A percentile compares a stretch with the other conserved stretches of the same genome.
phyloP scores from a whole-genome alignment of 2,797 vertebrate genomes.

The Rhincodon typus region DNA sequence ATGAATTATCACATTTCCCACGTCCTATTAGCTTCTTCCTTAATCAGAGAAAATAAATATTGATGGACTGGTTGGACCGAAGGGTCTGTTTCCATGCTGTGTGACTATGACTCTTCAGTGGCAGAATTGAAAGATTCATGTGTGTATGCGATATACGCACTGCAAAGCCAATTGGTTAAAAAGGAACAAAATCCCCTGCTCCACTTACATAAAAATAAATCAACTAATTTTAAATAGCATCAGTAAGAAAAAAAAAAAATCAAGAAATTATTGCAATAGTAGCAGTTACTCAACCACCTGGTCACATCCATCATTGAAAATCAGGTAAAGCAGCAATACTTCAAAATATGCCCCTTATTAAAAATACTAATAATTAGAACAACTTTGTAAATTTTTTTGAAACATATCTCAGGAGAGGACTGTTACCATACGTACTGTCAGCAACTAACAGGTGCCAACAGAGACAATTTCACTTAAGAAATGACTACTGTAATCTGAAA shows the following conservation, averaged over 20 bases:
- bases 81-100: no score
- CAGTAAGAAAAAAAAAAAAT: background rate
- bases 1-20: background rate
- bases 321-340: background rate
- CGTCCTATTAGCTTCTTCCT: background rate
- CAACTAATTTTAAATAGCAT: background rate
- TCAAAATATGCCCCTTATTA: background rate
- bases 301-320: background rate
- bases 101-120: background rate
- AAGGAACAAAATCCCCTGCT: background rate
- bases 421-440: background rate
- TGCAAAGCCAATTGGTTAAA: background rate
- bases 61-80: no score
- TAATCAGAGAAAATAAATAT: background rate
- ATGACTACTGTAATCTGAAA: background rate
- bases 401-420: background rate
- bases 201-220: background rate
- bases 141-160: background rate
- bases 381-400: background rate
- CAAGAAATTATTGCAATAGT: background rate
- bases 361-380: background rate
- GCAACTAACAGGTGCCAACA: background rate
- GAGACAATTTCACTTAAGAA: background rate
- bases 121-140: background rate
- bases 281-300: background rate